Conservation (phyloP, 2,797 vertebrate species). For the Propithecus deckenii region DNA sequence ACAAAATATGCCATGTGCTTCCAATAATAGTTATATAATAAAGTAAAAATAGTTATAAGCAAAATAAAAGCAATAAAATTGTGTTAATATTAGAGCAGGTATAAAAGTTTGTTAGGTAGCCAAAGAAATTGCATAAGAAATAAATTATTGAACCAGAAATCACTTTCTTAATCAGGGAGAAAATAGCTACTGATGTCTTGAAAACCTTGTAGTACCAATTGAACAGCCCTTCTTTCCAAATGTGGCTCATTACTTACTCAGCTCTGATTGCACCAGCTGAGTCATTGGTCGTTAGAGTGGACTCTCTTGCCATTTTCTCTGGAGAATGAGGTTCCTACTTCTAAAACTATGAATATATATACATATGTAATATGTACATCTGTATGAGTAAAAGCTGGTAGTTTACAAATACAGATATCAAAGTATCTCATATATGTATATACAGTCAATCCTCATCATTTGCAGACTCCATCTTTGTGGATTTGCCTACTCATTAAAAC, state of each 20-base stretch:
- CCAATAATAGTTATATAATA: not conserved
- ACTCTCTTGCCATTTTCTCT: not conserved
- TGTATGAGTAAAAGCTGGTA: not conserved
- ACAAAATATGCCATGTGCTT: not conserved
- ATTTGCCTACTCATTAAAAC: not conserved
- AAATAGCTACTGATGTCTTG: conserved; percentile 8
- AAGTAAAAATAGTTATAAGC: not conserved
- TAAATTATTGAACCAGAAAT: conserved; percentile 11
- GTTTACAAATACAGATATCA: not conserved
- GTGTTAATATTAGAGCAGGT: not conserved
- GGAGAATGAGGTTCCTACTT: not conserved
- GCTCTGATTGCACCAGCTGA: not conserved
- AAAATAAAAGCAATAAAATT: not conserved
- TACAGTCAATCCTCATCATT: not conserved
- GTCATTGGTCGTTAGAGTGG: not conserved
- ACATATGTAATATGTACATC: not conserved
- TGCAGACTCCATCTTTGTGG: not conserved
- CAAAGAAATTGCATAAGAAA: not conserved
- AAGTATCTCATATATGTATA: not conserved
- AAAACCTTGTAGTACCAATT: not conserved
- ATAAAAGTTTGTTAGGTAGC: conserved; percentile 23
- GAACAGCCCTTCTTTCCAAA: not conserved
- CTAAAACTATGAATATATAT: not conserved
- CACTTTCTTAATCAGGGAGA: not conserved
- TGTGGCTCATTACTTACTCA: not conserved